Base-by-base conservation (phyloP, 1,140 invertebrate genomes). In the Halesus radiatus region DNA sequence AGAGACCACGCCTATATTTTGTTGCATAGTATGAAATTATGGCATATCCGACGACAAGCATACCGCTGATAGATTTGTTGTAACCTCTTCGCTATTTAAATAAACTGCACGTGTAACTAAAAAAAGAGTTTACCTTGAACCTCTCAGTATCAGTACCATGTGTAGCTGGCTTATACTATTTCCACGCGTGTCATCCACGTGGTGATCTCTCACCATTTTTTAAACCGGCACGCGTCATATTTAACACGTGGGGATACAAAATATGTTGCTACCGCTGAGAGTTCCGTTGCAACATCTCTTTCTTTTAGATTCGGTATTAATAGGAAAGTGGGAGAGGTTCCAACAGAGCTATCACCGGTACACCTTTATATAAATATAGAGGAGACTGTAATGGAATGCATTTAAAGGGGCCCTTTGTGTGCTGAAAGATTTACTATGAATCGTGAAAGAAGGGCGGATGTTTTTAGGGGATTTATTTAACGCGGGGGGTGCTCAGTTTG, bases 381-480 rank as follows among this genome's bases (percentile, higher is more conserved):
- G 76, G 64, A 56, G 70, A 74, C 26, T 6, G 72, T 53, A 76
- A 74, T 72, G 56, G 70, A 80, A 80, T 81, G 80, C 76, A 81
- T 73, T 81, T 78, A 78, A 72, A 53, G 50, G 68, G 75, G 50
- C 72, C 52, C 23, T 82, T 80, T 78, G 70, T 82, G 68, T 56
- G 78, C 26, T 60, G 81, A 82, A 26, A 82, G 81, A 82, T 82
- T 80, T 82, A 82, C 66, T 82, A 82, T 56, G 74, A 60, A 79
- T 62, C 45, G 20, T 20, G 62, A 78, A 72, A 53, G 68, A 72
- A 53, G 45, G 18, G 22, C 45, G 45, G 53, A 75, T 56, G 76
- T 78, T 78, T 78, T 66, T 78, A 50, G 18, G 32, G 22, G 66
- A 79, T 79, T 79, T 64, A 60, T 79, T 45, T 79, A 23, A 52